phyloP scores from a whole-genome alignment of 2,888 invertebrate genomes.

The Epirrita christyi region DNA sequence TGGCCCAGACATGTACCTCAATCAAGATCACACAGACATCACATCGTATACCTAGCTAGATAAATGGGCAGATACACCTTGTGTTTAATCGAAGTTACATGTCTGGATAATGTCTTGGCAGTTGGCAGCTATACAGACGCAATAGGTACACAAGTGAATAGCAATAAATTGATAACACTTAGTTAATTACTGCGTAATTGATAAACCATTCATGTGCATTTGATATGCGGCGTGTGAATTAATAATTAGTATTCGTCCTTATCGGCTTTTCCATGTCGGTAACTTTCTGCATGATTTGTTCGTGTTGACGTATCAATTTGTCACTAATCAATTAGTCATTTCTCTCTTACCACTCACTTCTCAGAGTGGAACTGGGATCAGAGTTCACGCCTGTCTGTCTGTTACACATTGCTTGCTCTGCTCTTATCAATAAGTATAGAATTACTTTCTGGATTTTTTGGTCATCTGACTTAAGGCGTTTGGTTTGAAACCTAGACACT shows the following conservation, averaged over 20 bases:
- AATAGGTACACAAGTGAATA: constrained; percentile 24
- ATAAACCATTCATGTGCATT: constrained; percentile 15
- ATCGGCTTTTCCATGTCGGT: constrained; percentile 13
- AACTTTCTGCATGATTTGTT: constrained; percentile 17
- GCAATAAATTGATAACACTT: constrained; percentile 26
- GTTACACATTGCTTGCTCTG: too few species aligned
- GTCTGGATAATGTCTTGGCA: constrained; percentile 23
- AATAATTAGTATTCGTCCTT: constrained; percentile 5
- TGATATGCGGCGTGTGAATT: constrained; percentile 15
- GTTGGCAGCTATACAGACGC: constrained; percentile 24
- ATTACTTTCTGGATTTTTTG: too few species aligned
- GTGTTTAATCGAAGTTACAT: constrained; percentile 11
- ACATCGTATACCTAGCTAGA: not conserved
- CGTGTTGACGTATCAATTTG: constrained; percentile 1
- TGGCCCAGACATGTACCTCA: not conserved
- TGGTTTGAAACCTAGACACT: too few species aligned
- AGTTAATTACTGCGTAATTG: constrained; percentile 21
- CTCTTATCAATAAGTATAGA: too few species aligned
- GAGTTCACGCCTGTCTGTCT: too few species aligned
- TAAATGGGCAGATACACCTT: constrained; percentile 8
- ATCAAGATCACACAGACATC: not conserved
- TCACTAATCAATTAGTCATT: not conserved
- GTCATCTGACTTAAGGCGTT: too few species aligned
- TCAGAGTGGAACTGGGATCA: too few species aligned
- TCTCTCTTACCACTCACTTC: not conserved